Evolutionary conservation across 2,888 invertebrate species (phyloP), one percentile per base, ranked within the genome.

Genomic region (Pristionchus maxplancki): DNA sequence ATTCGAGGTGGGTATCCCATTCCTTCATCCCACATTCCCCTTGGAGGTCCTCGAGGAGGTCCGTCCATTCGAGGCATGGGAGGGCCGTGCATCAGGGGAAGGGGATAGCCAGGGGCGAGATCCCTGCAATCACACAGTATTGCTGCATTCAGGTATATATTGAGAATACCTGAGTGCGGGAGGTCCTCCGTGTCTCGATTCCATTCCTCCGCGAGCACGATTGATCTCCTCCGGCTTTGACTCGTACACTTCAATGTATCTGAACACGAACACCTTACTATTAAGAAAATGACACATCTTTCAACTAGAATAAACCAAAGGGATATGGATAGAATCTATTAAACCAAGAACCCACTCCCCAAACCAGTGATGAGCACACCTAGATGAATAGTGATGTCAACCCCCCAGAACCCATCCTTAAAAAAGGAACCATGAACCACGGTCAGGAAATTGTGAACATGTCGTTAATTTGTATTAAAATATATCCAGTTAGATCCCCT

Each of bases 221-320:
- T 89, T 89, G 48, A 91, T 81, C 71, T 92, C 92, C 13, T 89
- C 89, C 81, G 88, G 87, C 31, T 84, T 89, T 20, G 91, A 90
- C 40, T 89, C 90, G 90, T 92, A 94, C 20, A 94, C 90, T 78
- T 94, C 94, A 78, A 94, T 89, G 88, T 94, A 94, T 90, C 94
- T 94, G 89, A 88, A 93, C 13, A 78, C 37, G 40, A 37, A 9
- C 0, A 74, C 74, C 24, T 24, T 40, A 40, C 40, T 24, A 74
- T 74, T 8, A 74, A 15, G 31, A 34, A 34, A 44, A 11, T 9
- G 5, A 11, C 62, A n/a, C 11, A 31, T 0, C 31, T 34, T 62
- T 28, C 15, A 34, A 64, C 31, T 64, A 4, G 31, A 83, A 34
- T 24, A n/a, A 37, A 37, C 40, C n/a, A 44, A 34, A 48, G 31